Base-by-base conservation (phyloP, 2,888 invertebrate species). In the Flabesymbios commensalis region DNA sequence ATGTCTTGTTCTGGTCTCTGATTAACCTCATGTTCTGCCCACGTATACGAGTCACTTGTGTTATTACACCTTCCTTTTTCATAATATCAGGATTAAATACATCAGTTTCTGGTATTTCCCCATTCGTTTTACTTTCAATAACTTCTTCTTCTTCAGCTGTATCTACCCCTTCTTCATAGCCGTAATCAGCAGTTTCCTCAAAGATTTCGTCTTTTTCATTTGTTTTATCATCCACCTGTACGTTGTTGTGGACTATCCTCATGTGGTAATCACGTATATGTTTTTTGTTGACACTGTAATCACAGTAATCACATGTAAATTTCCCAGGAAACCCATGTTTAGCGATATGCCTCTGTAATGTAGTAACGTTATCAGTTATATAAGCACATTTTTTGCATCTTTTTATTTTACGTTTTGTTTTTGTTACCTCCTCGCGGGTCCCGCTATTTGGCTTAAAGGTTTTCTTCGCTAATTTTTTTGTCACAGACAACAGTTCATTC, bases 231-330 rank as follows among this genome's bases (percentile, higher is more conserved):
- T 45, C 22, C 45, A 19, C 17, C 45, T 14, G 7, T 14, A 17
- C 19, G 14, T 45, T 19, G 7, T 45, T 45, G 24, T 56, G 56
- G 31, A 47, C 56, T n/a, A 24, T 58, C n/a, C 41, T 60, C 39
- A 58, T 77, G 67, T 78, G 78, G 59, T 78, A 77, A 53, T 76
- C 74, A 0, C 77, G 68, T 3, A 75, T 71, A 57, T 75, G 73
- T 54, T 76, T 70, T 31, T 74, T 64, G 51, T 78, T 75, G 26
- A 78, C 75, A 57, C 78, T 77, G 69, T 78, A 79, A 63, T 79
- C 76, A 68, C 79, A 79, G 64, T 74, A 75, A 41, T 73, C 65
- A 41, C 64, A 64, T 28, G 59, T 55, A 52, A 48, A 64, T 52
- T 55, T 64, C 41, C 42, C 45, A 3, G 39, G 28, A n/a, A 29